phyloP scores from a whole-genome alignment of 2,797 vertebrate species.

The Nothura maculosa region DNA sequence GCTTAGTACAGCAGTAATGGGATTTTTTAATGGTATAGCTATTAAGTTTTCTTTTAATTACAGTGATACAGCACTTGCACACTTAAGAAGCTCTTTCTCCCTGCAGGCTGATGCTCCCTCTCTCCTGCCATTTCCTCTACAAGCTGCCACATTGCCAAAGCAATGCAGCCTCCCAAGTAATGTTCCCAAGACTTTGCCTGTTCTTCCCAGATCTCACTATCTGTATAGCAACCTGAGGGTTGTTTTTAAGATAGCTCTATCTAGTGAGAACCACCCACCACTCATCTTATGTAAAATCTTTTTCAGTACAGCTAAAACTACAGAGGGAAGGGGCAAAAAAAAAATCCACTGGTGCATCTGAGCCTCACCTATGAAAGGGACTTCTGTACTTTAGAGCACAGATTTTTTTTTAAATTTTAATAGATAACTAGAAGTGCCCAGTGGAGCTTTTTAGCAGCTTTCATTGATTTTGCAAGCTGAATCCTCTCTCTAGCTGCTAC shows the following conservation, averaged over 20 bases:
- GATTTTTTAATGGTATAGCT: not conserved
- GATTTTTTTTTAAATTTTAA: not conserved
- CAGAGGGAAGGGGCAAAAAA: not conserved
- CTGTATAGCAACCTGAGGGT: not conserved
- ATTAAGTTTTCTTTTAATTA: not conserved
- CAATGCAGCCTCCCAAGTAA: not conserved
- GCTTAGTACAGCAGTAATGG: not conserved
- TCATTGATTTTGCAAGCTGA: not conserved
- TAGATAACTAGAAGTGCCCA: not conserved
- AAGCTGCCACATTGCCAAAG: not conserved
- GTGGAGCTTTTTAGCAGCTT: not conserved
- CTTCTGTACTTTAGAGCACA: not conserved
- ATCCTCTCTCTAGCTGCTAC: slow-evolving; percentile 14
- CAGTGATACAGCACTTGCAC: not conserved
- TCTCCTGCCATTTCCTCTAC: not conserved
- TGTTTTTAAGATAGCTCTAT: not conserved
- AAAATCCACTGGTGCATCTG: not conserved
- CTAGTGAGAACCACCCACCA: not conserved
- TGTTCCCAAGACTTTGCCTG: not conserved
- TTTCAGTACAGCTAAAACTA: not conserved
- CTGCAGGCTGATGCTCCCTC: not conserved
- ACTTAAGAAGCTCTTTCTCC: not conserved
- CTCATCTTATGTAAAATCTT: not conserved
- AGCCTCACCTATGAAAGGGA: not conserved
- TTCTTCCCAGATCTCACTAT: not conserved